Base-by-base conservation (phyloP, 2,797 vertebrate species). In the Poecilia velifera region DNA sequence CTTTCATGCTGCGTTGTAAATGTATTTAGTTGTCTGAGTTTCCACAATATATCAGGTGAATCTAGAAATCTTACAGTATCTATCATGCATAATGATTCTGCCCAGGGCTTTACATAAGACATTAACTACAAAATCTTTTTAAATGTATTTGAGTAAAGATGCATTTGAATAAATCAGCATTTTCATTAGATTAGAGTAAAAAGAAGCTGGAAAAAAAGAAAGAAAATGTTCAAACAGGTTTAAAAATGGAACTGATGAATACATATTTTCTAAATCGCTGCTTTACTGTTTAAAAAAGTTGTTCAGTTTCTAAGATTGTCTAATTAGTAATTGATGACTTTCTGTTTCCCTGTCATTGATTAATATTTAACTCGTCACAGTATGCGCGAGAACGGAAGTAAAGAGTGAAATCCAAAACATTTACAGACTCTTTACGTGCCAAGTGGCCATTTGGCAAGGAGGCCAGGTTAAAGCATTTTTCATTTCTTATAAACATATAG, bases 1-100 rank as follows among this genome's bases (percentile, higher is more conserved):
- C 87, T 87, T 82, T 89, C 76, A 83, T 76, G 87, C 76, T 79
- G 51, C 9, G 51, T 78, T 82, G 74, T 82, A 41, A 83, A 70
- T 78, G 79, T 68, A 75, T 88, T 85, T 31, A 7, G 53, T 78
- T 31, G 20, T 77, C 73, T 87, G 77, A 68, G 43, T 16, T 74
- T 51, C 5, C 79, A 6, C 25, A 51, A 22, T 51, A 51, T 7
- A 25, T 41, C 64, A 68, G 20, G 20, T 41, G 36, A 68, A 25
- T 68, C 18, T 41, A 68, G 39, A 9, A 25, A 39, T 39, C 2
- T 18, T 41, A 68, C 39, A 25, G 2, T n/a, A 14, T 43, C 10
- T n/a, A n/a, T 70, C 22, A 70, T 45, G 66, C 12, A n/a, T 70
- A 25, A 25, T 41, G 66, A 22, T 43, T 8, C 3, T n/a, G 25